Conservation (phyloP, 2,888 invertebrate genomes). For the Tinea pellionella region DNA sequence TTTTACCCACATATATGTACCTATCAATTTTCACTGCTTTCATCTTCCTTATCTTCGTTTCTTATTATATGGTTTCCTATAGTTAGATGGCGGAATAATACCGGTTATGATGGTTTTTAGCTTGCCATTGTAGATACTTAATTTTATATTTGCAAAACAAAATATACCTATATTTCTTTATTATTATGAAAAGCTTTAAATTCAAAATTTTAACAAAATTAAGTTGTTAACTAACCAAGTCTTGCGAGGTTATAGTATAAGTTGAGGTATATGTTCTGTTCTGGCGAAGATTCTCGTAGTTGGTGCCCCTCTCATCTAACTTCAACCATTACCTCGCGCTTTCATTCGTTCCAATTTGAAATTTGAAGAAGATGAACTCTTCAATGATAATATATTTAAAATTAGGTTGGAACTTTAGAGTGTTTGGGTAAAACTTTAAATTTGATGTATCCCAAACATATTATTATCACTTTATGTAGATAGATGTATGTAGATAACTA, state of each 20-base stretch:
- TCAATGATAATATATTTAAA: slow-evolving; percentile 8
- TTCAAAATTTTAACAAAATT: background rate
- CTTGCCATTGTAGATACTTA: no score
- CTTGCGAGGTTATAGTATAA: background rate
- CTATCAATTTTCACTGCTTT: no score
- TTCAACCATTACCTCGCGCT: slow-evolving; percentile 61
- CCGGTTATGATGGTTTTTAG: no score
- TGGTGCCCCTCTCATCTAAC: slow-evolving; percentile 48
- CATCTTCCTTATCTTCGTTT: no score
- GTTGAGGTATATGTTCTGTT: background rate
- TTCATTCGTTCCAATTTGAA: slow-evolving; percentile 68
- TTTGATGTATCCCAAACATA: background rate
- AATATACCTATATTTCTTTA: no score
- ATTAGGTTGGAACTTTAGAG: background rate
- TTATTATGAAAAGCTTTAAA: background rate
- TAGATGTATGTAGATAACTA: background rate
- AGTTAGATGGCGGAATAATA: no score
- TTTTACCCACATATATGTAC: no score
- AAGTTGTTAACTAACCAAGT: background rate
- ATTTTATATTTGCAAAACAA: no score
- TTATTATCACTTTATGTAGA: no score
- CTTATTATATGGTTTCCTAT: no score
- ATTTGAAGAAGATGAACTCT: slow-evolving; percentile 53
- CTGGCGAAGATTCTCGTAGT: background rate
- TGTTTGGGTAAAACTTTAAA: background rate